Evolutionary conservation across 1,140 invertebrate species (phyloP).

Genomic region (Drosophila sucinea): DNA sequence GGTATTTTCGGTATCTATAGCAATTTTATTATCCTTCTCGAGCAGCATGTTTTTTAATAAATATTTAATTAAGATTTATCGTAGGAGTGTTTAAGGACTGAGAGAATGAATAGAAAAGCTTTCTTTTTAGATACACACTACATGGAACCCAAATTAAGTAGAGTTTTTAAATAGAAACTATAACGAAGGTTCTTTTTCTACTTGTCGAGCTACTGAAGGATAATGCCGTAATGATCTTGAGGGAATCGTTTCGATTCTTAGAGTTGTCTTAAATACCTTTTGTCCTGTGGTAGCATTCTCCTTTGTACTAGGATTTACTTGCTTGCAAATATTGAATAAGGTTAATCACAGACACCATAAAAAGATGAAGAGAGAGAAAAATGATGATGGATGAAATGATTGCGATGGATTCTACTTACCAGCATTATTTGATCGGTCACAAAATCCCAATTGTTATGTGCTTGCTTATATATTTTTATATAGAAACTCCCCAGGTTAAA

Average conservation of each 20-base stretch:
- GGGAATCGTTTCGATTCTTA: not conserved
- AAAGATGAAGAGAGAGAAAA: constrained; percentile 6
- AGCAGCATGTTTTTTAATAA: constrained; percentile 43
- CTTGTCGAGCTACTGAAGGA: no score
- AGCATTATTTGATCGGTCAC: constrained; percentile 72
- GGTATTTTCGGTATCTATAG: constrained; percentile 28
- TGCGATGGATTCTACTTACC: constrained; percentile 49
- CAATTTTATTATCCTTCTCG: constrained; percentile 51
- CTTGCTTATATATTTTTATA: constrained; percentile 49
- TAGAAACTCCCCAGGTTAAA: not conserved
- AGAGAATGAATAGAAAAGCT: no score
- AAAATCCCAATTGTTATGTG: constrained; percentile 75
- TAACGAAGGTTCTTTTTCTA: no score
- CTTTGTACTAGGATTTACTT: constrained; percentile 69
- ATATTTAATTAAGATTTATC: not conserved
- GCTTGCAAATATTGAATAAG: constrained; percentile 70
- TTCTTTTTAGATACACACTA: no score
- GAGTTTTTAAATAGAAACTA: no score
- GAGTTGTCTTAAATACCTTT: constrained; percentile 25
- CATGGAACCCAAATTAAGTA: no score
- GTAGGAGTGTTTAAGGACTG: no score
- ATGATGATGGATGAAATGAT: not conserved
- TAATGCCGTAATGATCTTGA: no score
- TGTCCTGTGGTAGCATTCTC: constrained; percentile 32
- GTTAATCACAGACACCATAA: constrained; percentile 36